Base-by-base conservation (phyloP, 2,113 vertebrate genomes). In the Xenopus tropicalis region DNA sequence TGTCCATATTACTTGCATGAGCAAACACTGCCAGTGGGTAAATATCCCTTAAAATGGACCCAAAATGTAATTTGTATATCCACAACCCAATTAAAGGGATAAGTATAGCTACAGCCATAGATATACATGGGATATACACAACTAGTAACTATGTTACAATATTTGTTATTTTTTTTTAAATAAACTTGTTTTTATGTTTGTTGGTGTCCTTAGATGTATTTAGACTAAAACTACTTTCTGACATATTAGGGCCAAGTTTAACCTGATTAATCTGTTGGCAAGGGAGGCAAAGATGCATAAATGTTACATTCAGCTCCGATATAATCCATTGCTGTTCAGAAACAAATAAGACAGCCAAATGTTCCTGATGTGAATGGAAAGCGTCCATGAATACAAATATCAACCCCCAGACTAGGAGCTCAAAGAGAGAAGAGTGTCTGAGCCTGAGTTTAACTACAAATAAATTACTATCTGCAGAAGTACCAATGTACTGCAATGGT, bases 211-310 rank as follows among this genome's bases (percentile, higher is more conserved):
- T 57, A 57, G 20, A 59, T 23, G 21, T 59, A 58, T 59, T 59
- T 22, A 23, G 8, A 23, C 57, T 24, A 59, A 23, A 10, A 23
- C 14, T 59, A 12, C 57, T 16, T 57, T 69, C 25, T 69, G 52
- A 69, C 54, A 58, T 23, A 42, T 54, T 20, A 42, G 29, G 29
- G 25, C 25, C 20, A 37, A 37, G n/a, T 29, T 24, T 69, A 69
- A 69, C 67, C 67, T 69, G 52, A 69, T 69, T 69, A 69, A 37
- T 29, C 22, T 69, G 52, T 54, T 69, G 67, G 67, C 67, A 57
- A 14, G 56, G 16, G n/a, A 17, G n/a, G 67, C 52, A 69, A 58
- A 43, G 67, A 58, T 69, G 24, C 54, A 69, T 57, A 58, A 69
- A 69, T 58, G 54, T 52, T 54, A 54, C 66, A 68, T 68, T 68